Base-by-base conservation (phyloP, 2,888 invertebrate genomes). In the Teinopalpus imperialis region DNA sequence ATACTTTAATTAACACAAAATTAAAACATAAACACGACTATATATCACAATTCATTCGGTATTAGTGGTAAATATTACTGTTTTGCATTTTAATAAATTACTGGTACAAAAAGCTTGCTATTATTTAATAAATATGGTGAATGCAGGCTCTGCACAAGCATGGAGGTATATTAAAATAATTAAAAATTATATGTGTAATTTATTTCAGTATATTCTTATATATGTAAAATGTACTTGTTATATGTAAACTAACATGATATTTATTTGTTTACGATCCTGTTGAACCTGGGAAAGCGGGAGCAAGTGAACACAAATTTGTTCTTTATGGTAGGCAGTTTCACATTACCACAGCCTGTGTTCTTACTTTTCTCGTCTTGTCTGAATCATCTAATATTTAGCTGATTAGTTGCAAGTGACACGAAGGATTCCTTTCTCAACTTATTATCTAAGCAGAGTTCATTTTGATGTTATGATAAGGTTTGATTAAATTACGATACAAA, bases 281-380 rank as follows among this genome's bases (percentile, higher is more conserved):
- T 66, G 71, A 67, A 61, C 69, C 71, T 62, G 69, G 74, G 62
- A 66, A 69, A 89, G 89, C 78, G 87, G 79, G 89, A 89, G 74
- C 89, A 86, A 80, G 81, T 66, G 70, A 83, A 80, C 78, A 63
- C 78, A 68, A 81, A 77, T 72, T 70, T 80, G 69, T 60, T 75
- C 59, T 81, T 74, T 72, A 86, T 88, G 89, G 89, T 89, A 89
- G 82, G 88, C 85, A 70, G 74, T 78, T 83, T 81, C 66, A 65
- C 60, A 72, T 74, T 75, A 66, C 24, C 30, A 26, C 29, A 52
- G 56, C 62, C 59, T 59, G 49, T 53, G 50, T 60, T 59, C 72
- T 54, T 67, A 59, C 61, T 62, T 51, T 60, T 56, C 44, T 51
- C 46, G 49, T 53, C 43, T 56, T 48, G 42, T 43, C 40, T 49